phyloP scores from a whole-genome alignment of 1,140 invertebrate genomes.

The Eumeta japonica region DNA sequence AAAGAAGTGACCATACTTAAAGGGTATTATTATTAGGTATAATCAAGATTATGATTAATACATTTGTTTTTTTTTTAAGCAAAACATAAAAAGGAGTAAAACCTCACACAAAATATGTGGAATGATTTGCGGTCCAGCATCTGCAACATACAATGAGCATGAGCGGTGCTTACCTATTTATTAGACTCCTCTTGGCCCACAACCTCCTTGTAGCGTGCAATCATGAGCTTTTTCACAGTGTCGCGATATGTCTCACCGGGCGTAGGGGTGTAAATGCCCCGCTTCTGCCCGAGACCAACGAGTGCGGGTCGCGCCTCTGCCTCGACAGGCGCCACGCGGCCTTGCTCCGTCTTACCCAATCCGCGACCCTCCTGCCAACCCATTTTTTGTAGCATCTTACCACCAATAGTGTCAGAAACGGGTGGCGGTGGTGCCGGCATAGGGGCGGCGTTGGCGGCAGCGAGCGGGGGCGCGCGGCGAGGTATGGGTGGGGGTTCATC shows the following conservation, averaged over 20 bases:
- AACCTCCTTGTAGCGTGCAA: constrained; percentile 77
- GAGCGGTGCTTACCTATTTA: constrained; percentile 32
- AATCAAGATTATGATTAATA: constrained; percentile 2
- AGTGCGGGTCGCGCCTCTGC: constrained; percentile 64
- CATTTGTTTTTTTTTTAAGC: too few species aligned
- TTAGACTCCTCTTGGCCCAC: constrained; percentile 56
- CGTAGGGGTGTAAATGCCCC: constrained; percentile 70
- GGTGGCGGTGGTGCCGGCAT: constrained; percentile 57
- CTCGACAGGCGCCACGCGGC: constrained; percentile 89
- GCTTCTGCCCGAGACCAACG: constrained; percentile 74
- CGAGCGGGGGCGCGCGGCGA: constrained; percentile 67
- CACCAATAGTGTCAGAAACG: constrained; percentile 73
- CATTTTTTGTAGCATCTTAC: constrained; percentile 95
- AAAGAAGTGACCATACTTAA: too few species aligned
- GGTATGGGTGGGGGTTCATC: constrained; percentile 70
- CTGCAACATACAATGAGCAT: neutral
- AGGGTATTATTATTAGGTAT: constrained; percentile 36
- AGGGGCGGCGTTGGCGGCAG: constrained; percentile 49
- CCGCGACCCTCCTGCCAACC: constrained; percentile 97
- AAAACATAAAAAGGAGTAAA: too few species aligned
- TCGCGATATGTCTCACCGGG: constrained; percentile 87
- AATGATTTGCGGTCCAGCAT: too few species aligned
- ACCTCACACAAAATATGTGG: too few species aligned
- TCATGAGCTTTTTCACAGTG: constrained; percentile 89
- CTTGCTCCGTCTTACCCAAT: constrained; percentile 88